These are phyloP conservation scores for Mormoops blainvillei DNA, from an alignment of 2,113 vertebrate genomes.

Conservation along the genomic window DNA sequence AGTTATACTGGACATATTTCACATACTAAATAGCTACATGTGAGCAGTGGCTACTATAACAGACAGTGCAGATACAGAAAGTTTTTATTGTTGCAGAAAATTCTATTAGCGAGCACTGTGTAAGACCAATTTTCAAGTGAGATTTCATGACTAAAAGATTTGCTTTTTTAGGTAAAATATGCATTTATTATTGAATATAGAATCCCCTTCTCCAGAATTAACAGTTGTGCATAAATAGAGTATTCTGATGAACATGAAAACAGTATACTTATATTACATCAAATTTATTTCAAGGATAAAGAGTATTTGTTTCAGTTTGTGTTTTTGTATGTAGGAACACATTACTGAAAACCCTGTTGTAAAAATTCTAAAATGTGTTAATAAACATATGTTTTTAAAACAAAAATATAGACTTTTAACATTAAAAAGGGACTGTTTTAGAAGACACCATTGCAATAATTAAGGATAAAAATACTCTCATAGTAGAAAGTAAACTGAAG, in stretches of 20 bases:
- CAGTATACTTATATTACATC: not conserved
- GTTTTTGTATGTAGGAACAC: not conserved
- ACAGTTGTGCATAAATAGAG: not conserved
- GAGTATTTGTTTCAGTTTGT: not conserved
- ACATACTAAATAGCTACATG: not conserved
- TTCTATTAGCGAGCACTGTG: not conserved
- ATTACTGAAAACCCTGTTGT: not conserved
- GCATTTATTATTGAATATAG: not conserved
- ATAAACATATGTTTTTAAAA: not conserved
- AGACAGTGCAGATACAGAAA: not conserved
- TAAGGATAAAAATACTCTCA: not conserved
- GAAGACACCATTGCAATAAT: not conserved
- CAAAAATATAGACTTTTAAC: not conserved
- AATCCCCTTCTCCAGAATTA: not conserved
- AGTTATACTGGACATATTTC: not conserved
- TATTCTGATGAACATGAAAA: not conserved
- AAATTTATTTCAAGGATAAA: not conserved
- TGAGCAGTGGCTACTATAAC: not conserved
- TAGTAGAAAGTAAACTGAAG: not conserved
- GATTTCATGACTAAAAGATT: not conserved
- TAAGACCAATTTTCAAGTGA: not conserved
- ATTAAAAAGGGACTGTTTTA: not conserved
- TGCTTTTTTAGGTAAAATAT: not conserved
- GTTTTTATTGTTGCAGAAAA: not conserved
- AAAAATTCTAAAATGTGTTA: not conserved